Evolutionary conservation across 2,888 invertebrate species (phyloP).

Genomic region (Cryptophagus acutangulus): DNA sequence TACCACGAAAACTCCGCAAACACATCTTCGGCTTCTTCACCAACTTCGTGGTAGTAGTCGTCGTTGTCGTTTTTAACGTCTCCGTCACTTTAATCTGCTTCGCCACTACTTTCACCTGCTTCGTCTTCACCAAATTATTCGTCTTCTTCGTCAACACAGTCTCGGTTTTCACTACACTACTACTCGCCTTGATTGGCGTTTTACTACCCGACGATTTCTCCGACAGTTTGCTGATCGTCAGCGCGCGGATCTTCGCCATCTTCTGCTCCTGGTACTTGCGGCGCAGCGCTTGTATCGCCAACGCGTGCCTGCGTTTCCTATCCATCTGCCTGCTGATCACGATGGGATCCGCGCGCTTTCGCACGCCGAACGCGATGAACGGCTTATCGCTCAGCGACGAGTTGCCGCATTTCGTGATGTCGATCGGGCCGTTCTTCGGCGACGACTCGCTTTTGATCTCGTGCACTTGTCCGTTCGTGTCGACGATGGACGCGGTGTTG

Average conservation of each 20-base stretch:
- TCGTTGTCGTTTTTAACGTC: slow-evolving; percentile 35
- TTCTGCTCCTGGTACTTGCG: slow-evolving; percentile 59
- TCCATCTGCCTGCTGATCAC: slow-evolving; percentile 47
- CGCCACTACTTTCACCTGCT: slow-evolving; percentile 43
- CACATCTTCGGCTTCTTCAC: slow-evolving; percentile 40
- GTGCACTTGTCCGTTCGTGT: slow-evolving; percentile 41
- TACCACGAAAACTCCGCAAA: slow-evolving; percentile 46
- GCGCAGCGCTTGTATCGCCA: slow-evolving; percentile 54
- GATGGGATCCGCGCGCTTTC: slow-evolving; percentile 53
- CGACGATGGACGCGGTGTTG: slow-evolving; percentile 49
- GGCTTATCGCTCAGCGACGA: slow-evolving; percentile 42
- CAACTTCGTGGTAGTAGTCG: slow-evolving; percentile 28
- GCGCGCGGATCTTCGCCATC: slow-evolving; percentile 52
- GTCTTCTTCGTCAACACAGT: slow-evolving; percentile 40
- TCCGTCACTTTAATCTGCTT: slow-evolving; percentile 43
- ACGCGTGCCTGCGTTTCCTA: slow-evolving; percentile 45
- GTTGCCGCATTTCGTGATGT: slow-evolving; percentile 37
- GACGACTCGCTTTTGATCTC: slow-evolving; percentile 40
- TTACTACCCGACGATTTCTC: slow-evolving; percentile 46
- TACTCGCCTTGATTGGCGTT: slow-evolving; percentile 48
- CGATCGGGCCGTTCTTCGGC: slow-evolving; percentile 41
- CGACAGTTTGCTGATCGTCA: slow-evolving; percentile 47
- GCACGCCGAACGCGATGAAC: slow-evolving; percentile 54
- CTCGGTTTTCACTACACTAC: slow-evolving; percentile 48
- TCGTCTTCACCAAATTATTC: slow-evolving; percentile 31